Percentiles rank a stretch among this genome's conserved stretches.
Conservation (phyloP, 2,888 invertebrate species). For the Cryptus viduatorius region DNA sequence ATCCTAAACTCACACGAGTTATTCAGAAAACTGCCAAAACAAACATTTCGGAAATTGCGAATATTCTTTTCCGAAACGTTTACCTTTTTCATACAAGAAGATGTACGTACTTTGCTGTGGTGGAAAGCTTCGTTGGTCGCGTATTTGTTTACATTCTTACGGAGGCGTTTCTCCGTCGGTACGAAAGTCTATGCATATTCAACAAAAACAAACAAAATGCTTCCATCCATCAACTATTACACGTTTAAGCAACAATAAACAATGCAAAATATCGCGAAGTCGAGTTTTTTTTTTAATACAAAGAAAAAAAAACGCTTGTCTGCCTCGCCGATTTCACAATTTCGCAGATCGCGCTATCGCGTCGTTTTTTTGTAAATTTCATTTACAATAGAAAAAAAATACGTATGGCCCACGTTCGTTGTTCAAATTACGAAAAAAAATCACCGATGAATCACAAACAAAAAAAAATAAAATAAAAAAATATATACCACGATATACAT, state of each 20-base stretch:
- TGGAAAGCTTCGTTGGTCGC: not conserved
- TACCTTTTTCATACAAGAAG: not conserved
- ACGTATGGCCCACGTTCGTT: slow-evolving; percentile 20
- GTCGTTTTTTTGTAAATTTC: not conserved
- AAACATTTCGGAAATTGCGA: slow-evolving; percentile 16
- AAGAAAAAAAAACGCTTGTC: not conserved
- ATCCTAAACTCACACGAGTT: slow-evolving; percentile 30
- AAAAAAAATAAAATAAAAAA: slow-evolving; percentile 32
- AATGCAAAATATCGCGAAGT: not conserved
- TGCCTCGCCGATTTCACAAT: slow-evolving; percentile 14
- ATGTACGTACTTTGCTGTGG: not conserved
- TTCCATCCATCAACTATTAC: slow-evolving; percentile 4
- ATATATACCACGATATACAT: slow-evolving; percentile 65
- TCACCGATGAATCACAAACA: slow-evolving; percentile 71
- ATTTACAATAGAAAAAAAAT: not conserved
- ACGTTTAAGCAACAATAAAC: not conserved
- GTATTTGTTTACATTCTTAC: no score
- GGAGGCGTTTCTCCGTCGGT: no score
- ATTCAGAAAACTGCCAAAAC: slow-evolving; percentile 42
- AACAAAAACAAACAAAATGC: not conserved
- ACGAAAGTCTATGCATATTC: no score
- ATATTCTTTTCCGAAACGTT: not conserved
- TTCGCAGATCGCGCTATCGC: not conserved
- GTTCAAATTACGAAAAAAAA: slow-evolving; percentile 34
- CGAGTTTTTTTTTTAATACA: not conserved